Percentiles rank a stretch among this genome's conserved stretches.
phyloP scores from a whole-genome alignment of 2,113 vertebrate species.

The Lycocorax pyrrhopterus region DNA sequence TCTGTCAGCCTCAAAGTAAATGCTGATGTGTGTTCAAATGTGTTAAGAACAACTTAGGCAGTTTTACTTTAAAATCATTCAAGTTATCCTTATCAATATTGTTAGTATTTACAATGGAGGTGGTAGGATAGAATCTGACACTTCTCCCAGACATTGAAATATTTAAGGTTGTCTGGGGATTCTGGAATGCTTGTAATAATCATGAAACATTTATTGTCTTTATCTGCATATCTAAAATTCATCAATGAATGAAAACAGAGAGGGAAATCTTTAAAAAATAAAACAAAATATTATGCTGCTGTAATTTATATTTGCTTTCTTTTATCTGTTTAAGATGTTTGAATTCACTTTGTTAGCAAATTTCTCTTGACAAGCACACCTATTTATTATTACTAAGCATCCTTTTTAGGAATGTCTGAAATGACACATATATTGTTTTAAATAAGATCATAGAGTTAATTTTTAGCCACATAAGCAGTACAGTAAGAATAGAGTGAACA shows the following conservation, averaged over 20 bases:
- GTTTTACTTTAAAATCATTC: neutral
- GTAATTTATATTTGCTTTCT: constrained; percentile 33
- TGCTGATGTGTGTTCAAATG: neutral
- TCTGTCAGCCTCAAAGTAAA: neutral
- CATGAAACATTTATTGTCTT: constrained; percentile 15
- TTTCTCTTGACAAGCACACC: constrained; percentile 39
- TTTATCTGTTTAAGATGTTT: constrained; percentile 31
- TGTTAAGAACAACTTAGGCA: neutral
- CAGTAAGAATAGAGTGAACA: constrained; percentile 44
- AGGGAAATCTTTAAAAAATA: neutral
- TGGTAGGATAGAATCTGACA: neutral
- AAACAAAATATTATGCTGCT: neutral
- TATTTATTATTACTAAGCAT: constrained; percentile 60
- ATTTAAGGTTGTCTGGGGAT: constrained; percentile 9
- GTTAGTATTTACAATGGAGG: neutral
- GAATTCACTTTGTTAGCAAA: constrained; percentile 47
- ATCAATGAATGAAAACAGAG: constrained; percentile 33
- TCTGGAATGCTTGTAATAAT: neutral
- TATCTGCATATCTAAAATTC: constrained; percentile 30
- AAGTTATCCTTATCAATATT: neutral
- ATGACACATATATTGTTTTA: constrained; percentile 66
- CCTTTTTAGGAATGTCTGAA: constrained; percentile 42
- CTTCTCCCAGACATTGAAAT: constrained; percentile 16
- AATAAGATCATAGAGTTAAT: constrained; percentile 62
- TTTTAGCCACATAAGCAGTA: constrained; percentile 57